Base-by-base conservation (phyloP, 1,140 invertebrate species). In the Pogonomyrmex barbatus region DNA sequence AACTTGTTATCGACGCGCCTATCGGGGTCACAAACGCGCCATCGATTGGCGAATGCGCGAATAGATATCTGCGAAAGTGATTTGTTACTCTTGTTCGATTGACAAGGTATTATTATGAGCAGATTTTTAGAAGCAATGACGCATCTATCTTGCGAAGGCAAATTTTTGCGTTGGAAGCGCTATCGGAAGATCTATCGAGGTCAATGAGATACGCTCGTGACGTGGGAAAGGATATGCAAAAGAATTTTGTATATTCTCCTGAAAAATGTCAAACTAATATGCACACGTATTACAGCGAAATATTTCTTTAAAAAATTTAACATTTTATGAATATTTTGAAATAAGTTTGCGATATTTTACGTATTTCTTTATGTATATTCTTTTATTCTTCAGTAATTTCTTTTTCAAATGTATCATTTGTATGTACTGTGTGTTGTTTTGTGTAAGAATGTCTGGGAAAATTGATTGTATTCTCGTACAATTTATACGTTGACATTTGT, bases 21-120 rank as follows among this genome's bases (percentile, higher is more conserved):
- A 92, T 91, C 87, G 90, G 88, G 91, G 91, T 91, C 88, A 78
- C 73, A 68, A 71, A 70, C 52, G 65, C 62, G 60, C 77, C 60
- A 50, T 54, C 60, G 62, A 85, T 85, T 67, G 65, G 36, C 33
- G 14, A 81, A 45, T 14, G 62, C 62, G 42, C 67, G 39, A 70
- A 47, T 47, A 36, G 39, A 14, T 50, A 73, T 5, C 30, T 14
- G 54, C 17, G 79, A 83, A 83, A 83, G 79, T 83, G 79, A 83
- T 83, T 83, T 73, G 54, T 60, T 73, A 33, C 10, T 33, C 6
- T 36, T 60, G 67, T 12, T 30, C 33, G 39, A 1, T 6, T 30
- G 79, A 73, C 79, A 81, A 56, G 24, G 6, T 73, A n/a, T 60
- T 75, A 75, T 75, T 75, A 73, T n/a, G 54, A 62, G 24, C 24